These are phyloP conservation scores for Heliothis subflexa DNA, from an alignment of 1,140 invertebrate genomes.

Conservation along the genomic window DNA sequence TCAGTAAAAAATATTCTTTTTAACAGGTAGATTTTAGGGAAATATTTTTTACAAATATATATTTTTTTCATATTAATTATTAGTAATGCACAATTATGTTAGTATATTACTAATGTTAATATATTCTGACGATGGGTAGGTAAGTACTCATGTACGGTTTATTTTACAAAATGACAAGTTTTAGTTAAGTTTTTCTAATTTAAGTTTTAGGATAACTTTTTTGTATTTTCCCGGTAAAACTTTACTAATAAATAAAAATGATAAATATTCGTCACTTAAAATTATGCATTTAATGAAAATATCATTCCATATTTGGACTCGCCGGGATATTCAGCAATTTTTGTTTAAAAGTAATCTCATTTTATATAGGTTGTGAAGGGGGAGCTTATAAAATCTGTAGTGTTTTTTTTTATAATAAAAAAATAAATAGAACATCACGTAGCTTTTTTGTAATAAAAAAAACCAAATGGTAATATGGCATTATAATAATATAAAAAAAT, in stretches of 20 bases:
- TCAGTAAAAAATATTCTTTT: neutral
- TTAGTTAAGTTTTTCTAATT: slow-evolving; percentile 46
- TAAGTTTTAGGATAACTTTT: slow-evolving; percentile 51
- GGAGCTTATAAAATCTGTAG: slow-evolving; percentile 67
- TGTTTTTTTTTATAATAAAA: slow-evolving; percentile 34
- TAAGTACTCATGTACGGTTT: slow-evolving; percentile 14
- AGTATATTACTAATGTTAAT: slow-evolving; percentile 20
- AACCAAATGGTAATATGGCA: slow-evolving; percentile 34
- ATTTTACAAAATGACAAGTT: slow-evolving; percentile 43
- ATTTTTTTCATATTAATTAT: slow-evolving; percentile 11
- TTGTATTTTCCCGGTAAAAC: slow-evolving; percentile 46
- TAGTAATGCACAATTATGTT: slow-evolving; percentile 1
- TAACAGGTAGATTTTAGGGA: slow-evolving; percentile 17
- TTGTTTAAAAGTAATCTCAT: slow-evolving; percentile 74
- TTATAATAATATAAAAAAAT: slow-evolving; percentile 38
- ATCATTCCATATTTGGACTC: slow-evolving; percentile 61
- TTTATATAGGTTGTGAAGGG: slow-evolving; percentile 70
- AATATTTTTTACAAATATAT: slow-evolving; percentile 27
- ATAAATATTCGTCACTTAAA: slow-evolving; percentile 49
- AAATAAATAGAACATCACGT: slow-evolving; percentile 14
- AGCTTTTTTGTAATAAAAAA: slow-evolving; percentile 23
- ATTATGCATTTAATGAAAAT: slow-evolving; percentile 59
- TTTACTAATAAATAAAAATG: slow-evolving; percentile 19
- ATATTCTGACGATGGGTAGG: neutral
- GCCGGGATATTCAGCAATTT: slow-evolving; percentile 72